These are phyloP conservation scores for Vidua chalybeata DNA, from an alignment of 2,113 vertebrate genomes.

Conservation along the genomic window DNA sequence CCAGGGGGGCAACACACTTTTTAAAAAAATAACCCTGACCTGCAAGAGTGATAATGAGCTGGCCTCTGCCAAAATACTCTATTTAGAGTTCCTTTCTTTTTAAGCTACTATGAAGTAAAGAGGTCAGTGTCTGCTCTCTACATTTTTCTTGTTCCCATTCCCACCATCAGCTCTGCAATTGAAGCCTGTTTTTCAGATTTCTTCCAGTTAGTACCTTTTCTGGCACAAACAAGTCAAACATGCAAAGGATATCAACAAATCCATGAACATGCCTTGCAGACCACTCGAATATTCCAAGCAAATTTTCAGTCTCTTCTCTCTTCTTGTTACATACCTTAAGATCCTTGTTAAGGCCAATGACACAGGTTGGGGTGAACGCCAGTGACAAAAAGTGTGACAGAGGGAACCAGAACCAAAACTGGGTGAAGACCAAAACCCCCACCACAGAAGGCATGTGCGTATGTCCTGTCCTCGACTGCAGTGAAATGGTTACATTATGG, in stretches of 20 bases:
- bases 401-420: conserved; percentile 99
- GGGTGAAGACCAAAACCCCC: conserved; percentile 96
- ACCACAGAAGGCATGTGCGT: conserved; percentile 99
- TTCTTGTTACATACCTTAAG: conserved; percentile 83
- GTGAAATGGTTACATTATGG: conserved; percentile 95
- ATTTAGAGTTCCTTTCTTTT: background rate
- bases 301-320: background rate
- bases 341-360: conserved; percentile 98
- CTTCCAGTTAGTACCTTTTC: background rate
- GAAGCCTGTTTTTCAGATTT: background rate
- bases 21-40: background rate
- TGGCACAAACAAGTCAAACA: background rate
- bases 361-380: conserved; percentile 96
- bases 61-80: background rate
- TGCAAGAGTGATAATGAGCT: background rate
- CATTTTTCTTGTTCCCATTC: background rate
- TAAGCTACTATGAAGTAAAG: background rate
- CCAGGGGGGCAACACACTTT: background rate
- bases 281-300: background rate
- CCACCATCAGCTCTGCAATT: background rate
- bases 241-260: background rate
- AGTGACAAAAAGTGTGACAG: conserved; percentile 95
- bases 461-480: conserved; percentile 97
- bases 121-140: background rate
- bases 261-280: background rate